Evolutionary conservation across 2,797 vertebrate genomes (phyloP), one percentile per base, ranked within the genome.

Genomic region (Peromyscus aztecus): DNA sequence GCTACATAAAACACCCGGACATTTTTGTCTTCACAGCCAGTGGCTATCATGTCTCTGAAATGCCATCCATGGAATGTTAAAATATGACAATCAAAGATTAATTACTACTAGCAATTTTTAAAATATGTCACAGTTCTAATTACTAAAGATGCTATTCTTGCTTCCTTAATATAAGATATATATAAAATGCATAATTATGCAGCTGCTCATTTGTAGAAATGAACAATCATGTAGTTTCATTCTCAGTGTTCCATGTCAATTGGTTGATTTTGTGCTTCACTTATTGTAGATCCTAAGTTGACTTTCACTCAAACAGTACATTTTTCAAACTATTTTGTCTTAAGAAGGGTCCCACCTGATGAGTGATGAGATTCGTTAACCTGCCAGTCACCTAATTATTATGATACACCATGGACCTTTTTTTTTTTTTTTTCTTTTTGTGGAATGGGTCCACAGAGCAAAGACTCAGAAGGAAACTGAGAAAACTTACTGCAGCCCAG

Each of bases 31-130:
- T 99, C 99, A 94, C 99, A 99, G 94, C 99, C 99, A 6, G 99
- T 99, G 6, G 99, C 99, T 89, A 99, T 99, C 99, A 99, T 99
- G 94, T 99, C 99, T 98, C 99, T 99, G 97, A 57, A 98, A 98
- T 95, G 94, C 6, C 73, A 96, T 52, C 24, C 88, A 46, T 0
- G n/a, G 27, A 1, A 71, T 13, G 21, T 90, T 82, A 93, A 89
- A 94, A 95, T 11, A 71, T 37, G 11, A 37, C 76, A 67, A 65
- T 3, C 16, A 17, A 43, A 12, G 19, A 57, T 17, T 55, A 40
- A 19, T 69, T 90, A 69, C 57, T n/a, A 49, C 19, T 24, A 59
- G 49, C 4, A 31, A 57, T 10, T 90, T 90, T 57, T 6, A 77
- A 92, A 81, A 71, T 73, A 1, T 37, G 59, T 4, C 73, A 61